Evolutionary conservation across 2,113 vertebrate genomes (phyloP).

Genomic region (Podocnemis expansa): DNA sequence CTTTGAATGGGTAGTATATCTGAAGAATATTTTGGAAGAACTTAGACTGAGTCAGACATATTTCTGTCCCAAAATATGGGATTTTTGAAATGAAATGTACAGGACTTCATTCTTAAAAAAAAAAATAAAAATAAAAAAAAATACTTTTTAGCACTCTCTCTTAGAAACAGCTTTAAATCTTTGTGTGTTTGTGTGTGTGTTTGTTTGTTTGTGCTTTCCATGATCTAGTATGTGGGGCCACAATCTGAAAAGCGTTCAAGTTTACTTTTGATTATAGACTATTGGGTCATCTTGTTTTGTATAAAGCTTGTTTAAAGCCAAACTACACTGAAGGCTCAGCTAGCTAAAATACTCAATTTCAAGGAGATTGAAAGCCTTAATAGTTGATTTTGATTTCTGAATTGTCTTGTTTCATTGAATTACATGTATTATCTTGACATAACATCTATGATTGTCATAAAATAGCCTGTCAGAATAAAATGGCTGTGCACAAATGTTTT

Average conservation of each 20-base stretch:
- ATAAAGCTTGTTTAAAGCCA: conserved; percentile 6
- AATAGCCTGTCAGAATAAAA: conserved; percentile 65
- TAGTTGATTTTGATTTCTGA: conserved; percentile 25
- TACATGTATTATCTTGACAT: conserved; percentile 37
- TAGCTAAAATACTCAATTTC: conserved; percentile 25
- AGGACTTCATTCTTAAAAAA: neutral
- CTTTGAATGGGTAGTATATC: neutral
- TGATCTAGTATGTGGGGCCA: neutral
- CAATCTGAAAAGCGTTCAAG: neutral
- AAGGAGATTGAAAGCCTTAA: conserved; percentile 28
- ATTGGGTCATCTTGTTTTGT: conserved; percentile 3
- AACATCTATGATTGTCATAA: conserved; percentile 57
- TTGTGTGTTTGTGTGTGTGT: neutral
- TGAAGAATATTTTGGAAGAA: neutral
- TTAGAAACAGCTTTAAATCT: neutral
- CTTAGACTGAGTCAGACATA: neutral
- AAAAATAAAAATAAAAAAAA: no score
- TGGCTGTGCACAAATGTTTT: conserved; percentile 27
- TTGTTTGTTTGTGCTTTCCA: neutral
- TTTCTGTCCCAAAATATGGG: neutral
- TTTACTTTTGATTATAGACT: neutral
- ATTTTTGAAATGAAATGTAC: conserved; percentile 11
- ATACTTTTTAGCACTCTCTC: neutral
- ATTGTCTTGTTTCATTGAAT: conserved; percentile 36
- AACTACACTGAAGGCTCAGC: conserved; percentile 26